A percentile compares a stretch with the other conserved stretches of the same genome.
These are phyloP conservation scores for Monopis laevigella DNA, from an alignment of 2,888 invertebrate genomes.

Conservation along the genomic window DNA sequence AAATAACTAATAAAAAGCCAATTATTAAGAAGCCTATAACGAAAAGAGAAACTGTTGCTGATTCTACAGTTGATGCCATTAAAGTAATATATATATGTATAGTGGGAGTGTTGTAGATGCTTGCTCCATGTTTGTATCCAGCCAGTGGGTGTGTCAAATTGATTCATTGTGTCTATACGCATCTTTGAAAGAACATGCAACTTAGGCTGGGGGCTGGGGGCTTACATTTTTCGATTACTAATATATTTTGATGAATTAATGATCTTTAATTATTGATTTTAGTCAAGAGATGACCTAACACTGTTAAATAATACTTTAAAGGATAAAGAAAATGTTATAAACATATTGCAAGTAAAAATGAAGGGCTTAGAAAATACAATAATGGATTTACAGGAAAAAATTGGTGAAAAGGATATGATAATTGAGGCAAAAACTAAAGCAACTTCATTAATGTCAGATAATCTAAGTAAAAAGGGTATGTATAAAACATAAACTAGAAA, in stretches of 20 bases:
- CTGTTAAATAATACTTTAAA: no score
- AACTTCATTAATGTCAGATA: slow-evolving; percentile 78
- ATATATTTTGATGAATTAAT: no score
- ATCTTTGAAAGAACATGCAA: no score
- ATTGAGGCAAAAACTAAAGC: slow-evolving; percentile 85
- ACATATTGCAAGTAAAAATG: slow-evolving; percentile 52
- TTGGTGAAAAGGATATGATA: slow-evolving; percentile 84
- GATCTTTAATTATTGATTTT: no score
- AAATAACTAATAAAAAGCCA: slow-evolving; percentile 55
- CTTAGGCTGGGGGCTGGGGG: no score
- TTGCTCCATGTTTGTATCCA: no score
- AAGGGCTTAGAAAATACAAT: slow-evolving; percentile 77
- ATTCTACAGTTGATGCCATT: slow-evolving; percentile 27
- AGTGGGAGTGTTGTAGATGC: no score
- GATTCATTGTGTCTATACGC: no score
- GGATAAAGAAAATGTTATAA: slow-evolving; percentile 52
- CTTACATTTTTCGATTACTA: no score
- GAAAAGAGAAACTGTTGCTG: slow-evolving; percentile 34
- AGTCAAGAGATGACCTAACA: neutral
- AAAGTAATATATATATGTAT: slow-evolving; percentile 24
- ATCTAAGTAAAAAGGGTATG: slow-evolving; percentile 70
- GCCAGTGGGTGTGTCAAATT: no score
- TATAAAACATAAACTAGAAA: neutral
- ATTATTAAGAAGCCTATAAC: slow-evolving; percentile 30
- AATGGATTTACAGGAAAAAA: slow-evolving; percentile 83